Base-by-base conservation (phyloP, 1,140 invertebrate species). In the Pteromalus puparum region DNA sequence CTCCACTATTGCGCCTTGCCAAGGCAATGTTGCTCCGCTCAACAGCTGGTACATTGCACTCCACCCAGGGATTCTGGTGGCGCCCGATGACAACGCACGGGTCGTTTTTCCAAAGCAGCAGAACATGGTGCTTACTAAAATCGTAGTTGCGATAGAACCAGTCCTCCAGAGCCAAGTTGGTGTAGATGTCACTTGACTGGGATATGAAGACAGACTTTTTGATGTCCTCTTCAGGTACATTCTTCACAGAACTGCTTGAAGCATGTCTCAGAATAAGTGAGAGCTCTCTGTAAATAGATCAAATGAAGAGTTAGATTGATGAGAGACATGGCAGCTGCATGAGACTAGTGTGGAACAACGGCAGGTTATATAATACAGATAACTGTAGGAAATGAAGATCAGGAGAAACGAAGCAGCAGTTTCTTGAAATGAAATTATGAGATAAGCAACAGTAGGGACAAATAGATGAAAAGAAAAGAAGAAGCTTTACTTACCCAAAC, bases 1-100 rank as follows among this genome's bases (percentile, higher is more conserved):
- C 99, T n/a, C 98, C 98, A 92, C 98, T 99, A 89, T 98, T 97
- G 26, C 98, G 94, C 77, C 99, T 94, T 1, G 96, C 98, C 24
- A 99, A 87, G 2, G 94, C 91, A 72, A 98, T 95, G 24, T 95
- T 95, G 30, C 94, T 92, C 48, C 95, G 94, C 73, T 94, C 90
- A 28, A 96, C 87, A 48, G 93, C 93, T 4, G 95, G 93, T 0
- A 97, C 91, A 90, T 99, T 97, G 2, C 96, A 96, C 93, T 99
- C 99, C 26, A 96, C 90, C 96, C 98, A 99, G 1, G 98, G 98
- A 93, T 99, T 99, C 92, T 99, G 99, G 93, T 99, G 97, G 65
- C 97, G 94, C 1, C 99, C 99, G 90, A 99, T 97, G 0, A 99
- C 98, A 75, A 99, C 97, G 90, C 97, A 97, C 0, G 98, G 98